Evolutionary conservation across 2,113 vertebrate genomes (phyloP).

Genomic region (human): GRCh38 chr9:98650501-98651000

Average conservation of each 20-base stretch:
- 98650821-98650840: not conserved
- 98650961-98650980: not conserved
- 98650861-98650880: not conserved
- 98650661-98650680: not conserved
- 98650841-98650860: not conserved
- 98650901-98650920: not conserved
- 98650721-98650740: not conserved
- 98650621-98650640: not conserved
- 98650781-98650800: not conserved
- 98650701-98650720: not conserved
- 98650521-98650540: constrained; percentile 70
- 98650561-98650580: not conserved
- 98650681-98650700: not conserved
- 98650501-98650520: constrained; percentile 43
- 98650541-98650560: constrained; percentile 54
- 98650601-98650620: not conserved
- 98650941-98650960: not conserved
- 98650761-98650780: not conserved
- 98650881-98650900: not conserved
- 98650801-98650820: not conserved
- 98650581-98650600: not conserved
- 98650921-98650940: not conserved
- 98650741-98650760: not conserved
- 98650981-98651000: too few species aligned
- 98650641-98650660: not conserved